These are phyloP conservation scores for Trachelipus rathkii DNA, from an alignment of 1,140 invertebrate species.

Conservation along the genomic window DNA sequence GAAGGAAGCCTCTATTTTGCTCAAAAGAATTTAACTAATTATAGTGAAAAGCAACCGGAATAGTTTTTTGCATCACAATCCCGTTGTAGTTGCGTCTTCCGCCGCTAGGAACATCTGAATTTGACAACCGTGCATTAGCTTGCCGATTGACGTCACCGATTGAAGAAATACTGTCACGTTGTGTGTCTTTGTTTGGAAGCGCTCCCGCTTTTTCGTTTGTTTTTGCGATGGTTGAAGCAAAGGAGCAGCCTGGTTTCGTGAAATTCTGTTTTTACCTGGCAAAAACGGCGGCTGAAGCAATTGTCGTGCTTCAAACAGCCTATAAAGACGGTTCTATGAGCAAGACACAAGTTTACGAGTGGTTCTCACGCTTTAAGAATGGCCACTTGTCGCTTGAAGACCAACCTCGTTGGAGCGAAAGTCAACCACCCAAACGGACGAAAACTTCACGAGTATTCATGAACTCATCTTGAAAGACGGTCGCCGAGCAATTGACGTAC, in stretches of 20 bases:
- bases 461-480: neutral
- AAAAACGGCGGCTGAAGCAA: no score
- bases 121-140: neutral
- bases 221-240: no score
- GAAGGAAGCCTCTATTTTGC: no score
- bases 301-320: no score
- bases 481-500: no score
- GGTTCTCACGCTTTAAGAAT: no score
- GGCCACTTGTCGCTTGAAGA: no score
- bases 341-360: no score
- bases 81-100: neutral
- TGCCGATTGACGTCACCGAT: neutral
- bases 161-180: neutral
- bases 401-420: no score
- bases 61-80: neutral
- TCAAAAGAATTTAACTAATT: no score
- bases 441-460: neutral
- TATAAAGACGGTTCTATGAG: no score
- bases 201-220: neutral
- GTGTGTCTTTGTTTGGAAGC: neutral
- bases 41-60: slow-evolving; percentile 3
- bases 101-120: neutral
- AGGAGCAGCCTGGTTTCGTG: neutral
- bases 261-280: no score
- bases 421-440: slow-evolving; percentile 3